Percentiles rank a stretch among this genome's conserved stretches.
Conservation (phyloP, 1,140 invertebrate genomes). For the Globodera ellingtonae region DNA sequence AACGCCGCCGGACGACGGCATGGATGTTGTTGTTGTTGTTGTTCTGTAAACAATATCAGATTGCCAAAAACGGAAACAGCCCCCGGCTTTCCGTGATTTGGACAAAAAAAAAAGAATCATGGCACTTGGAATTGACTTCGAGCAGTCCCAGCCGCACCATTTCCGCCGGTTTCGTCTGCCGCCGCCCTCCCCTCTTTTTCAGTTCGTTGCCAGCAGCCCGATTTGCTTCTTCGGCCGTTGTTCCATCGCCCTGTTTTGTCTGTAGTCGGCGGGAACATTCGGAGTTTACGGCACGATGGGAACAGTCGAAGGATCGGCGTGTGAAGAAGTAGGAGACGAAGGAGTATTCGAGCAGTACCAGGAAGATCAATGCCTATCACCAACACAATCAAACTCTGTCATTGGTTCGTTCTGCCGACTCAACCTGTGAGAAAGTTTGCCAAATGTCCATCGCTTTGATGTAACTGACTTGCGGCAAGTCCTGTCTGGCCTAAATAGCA, state of each 20-base stretch:
- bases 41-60: neutral
- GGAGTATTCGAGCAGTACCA: slow-evolving; percentile 62
- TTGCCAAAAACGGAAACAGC: neutral
- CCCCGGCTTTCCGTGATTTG: too few species aligned
- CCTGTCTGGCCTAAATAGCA: slow-evolving; percentile 46
- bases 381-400: neutral
- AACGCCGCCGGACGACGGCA: neutral
- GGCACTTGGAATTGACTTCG: too few species aligned
- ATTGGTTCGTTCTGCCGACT: neutral
- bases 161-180: neutral
- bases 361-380: slow-evolving; percentile 52
- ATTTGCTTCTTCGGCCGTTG: slow-evolving; percentile 5
- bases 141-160: neutral
- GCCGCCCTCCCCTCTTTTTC: neutral
- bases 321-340: slow-evolving; percentile 63
- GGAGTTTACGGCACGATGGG: neutral
- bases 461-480: slow-evolving; percentile 61
- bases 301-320: slow-evolving; percentile 36
- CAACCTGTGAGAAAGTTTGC: slow-evolving; percentile 60
- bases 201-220: too few species aligned
- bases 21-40: neutral
- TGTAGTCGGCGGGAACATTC: neutral
- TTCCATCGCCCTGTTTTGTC: neutral
- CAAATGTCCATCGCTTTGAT: slow-evolving; percentile 64
- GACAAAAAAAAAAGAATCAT: too few species aligned